Percentiles rank a stretch among this genome's conserved stretches.
Conservation (phyloP, 1,140 invertebrate species). For the Drosophila novamexicana region DNA sequence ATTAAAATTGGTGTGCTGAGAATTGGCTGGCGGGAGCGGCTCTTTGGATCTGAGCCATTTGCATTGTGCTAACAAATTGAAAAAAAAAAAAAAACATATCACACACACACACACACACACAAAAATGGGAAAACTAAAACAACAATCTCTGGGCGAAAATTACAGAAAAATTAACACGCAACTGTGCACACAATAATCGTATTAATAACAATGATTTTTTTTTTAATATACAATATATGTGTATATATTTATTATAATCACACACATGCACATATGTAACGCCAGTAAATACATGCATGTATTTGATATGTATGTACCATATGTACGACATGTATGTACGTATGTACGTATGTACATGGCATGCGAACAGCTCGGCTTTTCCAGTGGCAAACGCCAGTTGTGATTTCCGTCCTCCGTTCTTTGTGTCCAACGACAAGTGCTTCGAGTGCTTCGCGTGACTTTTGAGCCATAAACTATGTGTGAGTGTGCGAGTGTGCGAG, state of each 20-base stretch:
- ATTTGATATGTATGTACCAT: not conserved
- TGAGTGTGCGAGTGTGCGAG: not conserved
- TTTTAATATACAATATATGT: not conserved
- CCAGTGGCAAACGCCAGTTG: slow-evolving; percentile 11
- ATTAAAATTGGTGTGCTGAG: slow-evolving; percentile 15
- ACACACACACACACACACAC: not conserved
- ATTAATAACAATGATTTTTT: slow-evolving; percentile 78
- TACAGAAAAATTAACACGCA: slow-evolving; percentile 82
- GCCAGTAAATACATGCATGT: not conserved
- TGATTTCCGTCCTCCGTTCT: slow-evolving; percentile 28
- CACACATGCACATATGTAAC: slow-evolving; percentile 29
- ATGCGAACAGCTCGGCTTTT: slow-evolving; percentile 33
- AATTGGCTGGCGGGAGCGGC: slow-evolving; percentile 8
- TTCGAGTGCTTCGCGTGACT: slow-evolving; percentile 49
- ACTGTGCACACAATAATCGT: slow-evolving; percentile 82
- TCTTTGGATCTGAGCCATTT: slow-evolving; percentile 45
- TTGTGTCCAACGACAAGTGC: slow-evolving; percentile 12
- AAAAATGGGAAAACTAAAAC: slow-evolving; percentile 15
- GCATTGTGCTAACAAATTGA: slow-evolving; percentile 60
- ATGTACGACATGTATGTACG: slow-evolving; percentile 17
- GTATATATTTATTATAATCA: slow-evolving; percentile 15
- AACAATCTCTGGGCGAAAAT: slow-evolving; percentile 54
- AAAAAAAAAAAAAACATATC: slow-evolving; percentile 35
- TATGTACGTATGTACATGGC: not conserved
- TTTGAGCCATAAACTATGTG: slow-evolving; percentile 34